These are phyloP conservation scores for Perca flavescens DNA, from an alignment of 2,113 vertebrate genomes.

Conservation along the genomic window DNA sequence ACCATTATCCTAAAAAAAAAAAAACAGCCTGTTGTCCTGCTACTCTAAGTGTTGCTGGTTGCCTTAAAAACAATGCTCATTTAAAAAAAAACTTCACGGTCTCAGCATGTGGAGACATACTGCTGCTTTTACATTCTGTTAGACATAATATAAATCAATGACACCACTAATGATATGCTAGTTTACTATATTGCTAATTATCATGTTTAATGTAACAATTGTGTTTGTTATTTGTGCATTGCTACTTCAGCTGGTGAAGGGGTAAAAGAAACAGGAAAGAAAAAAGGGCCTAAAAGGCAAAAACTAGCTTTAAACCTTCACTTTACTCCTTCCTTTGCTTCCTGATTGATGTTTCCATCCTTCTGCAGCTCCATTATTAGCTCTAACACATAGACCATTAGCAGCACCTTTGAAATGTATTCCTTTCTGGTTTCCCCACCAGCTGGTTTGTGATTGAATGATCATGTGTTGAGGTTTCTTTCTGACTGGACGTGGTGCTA, in stretches of 20 bases:
- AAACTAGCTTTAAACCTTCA: not conserved
- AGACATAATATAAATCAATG: not conserved
- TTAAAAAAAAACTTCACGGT: not conserved
- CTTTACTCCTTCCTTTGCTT: not conserved
- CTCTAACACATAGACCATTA: not conserved
- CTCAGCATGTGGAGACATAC: not conserved
- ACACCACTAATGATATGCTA: not conserved
- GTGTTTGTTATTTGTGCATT: not conserved
- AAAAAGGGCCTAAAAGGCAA: not conserved
- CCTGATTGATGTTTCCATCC: slow-evolving; percentile 13
- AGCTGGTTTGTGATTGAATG: slow-evolving; percentile 16
- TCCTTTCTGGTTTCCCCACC: not conserved
- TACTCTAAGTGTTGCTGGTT: not conserved
- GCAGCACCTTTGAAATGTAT: slow-evolving; percentile 18
- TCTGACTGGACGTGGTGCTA: not conserved
- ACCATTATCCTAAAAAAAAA: not conserved
- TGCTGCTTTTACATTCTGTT: not conserved
- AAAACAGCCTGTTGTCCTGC: not conserved
- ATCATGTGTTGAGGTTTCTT: slow-evolving; percentile 10
- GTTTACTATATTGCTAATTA: not conserved
- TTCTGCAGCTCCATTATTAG: slow-evolving; percentile 18
- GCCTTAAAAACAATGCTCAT: not conserved
- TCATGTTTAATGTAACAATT: not conserved
- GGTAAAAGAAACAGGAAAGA: not conserved
- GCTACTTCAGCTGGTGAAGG: not conserved